Evolutionary conservation across 2,797 vertebrate genomes (phyloP).

Genomic region (Onychomys arenicola): DNA sequence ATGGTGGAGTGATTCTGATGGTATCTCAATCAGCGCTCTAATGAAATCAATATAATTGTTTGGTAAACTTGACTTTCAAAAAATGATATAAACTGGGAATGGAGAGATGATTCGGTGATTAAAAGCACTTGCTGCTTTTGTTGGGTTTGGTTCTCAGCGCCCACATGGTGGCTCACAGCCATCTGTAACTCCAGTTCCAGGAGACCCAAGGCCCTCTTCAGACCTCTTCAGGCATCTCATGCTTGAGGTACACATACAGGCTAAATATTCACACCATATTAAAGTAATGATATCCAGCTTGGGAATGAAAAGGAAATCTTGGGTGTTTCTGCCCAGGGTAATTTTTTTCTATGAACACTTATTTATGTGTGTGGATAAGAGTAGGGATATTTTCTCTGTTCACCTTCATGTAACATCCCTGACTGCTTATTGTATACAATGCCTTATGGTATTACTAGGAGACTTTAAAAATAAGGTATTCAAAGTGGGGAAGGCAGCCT

Average conservation of each 20-base stretch:
- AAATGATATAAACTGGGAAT: not conserved
- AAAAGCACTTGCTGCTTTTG: not conserved
- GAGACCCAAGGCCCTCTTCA: not conserved
- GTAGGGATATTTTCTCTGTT: not conserved
- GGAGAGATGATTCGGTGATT: not conserved
- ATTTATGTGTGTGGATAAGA: slow-evolving; percentile 3
- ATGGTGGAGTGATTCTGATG: not conserved
- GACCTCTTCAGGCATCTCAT: not conserved
- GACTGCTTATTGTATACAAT: not conserved
- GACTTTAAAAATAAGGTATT: slow-evolving; percentile 45
- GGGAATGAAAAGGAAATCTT: slow-evolving; percentile 44
- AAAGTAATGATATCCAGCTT: not conserved
- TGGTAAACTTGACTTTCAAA: slow-evolving; percentile 28
- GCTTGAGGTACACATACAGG: not conserved
- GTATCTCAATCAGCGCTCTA: not conserved
- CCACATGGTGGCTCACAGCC: not conserved
- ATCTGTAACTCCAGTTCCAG: not conserved
- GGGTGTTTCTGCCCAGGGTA: not conserved
- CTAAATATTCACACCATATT: not conserved
- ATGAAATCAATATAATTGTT: not conserved
- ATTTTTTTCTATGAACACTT: slow-evolving; percentile 13
- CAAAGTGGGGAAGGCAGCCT: not conserved
- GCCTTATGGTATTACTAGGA: not conserved
- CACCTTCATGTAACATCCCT: slow-evolving; percentile 2
- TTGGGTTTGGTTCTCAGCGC: not conserved